Conservation (phyloP, 37 sponge, comb jelly and placozoan species). For the Hormiphora californensis region DNA sequence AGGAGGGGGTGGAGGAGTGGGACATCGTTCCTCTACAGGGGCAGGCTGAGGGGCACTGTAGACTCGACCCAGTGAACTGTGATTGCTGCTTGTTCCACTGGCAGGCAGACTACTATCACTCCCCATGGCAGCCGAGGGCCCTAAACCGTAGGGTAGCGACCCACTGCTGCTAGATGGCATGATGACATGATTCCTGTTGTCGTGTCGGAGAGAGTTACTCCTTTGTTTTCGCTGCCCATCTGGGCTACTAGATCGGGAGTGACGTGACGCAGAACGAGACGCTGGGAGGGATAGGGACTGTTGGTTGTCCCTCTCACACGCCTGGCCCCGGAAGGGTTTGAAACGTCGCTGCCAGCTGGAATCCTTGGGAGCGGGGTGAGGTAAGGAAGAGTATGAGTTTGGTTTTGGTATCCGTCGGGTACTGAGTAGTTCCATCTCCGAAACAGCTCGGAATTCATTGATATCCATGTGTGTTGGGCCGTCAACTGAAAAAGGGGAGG, state of each 20-base stretch:
- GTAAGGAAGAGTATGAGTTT: constrained; percentile 48
- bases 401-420: constrained; percentile 40
- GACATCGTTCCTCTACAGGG: too few relatives aligned
- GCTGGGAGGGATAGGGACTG: constrained; percentile 24
- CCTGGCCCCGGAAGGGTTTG: constrained; percentile 19
- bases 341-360: constrained; percentile 32
- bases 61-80: constrained; percentile 35
- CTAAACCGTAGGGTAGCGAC: neutral
- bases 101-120: constrained; percentile 44
- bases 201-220: constrained; percentile 45
- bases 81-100: constrained; percentile 14
- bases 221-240: neutral
- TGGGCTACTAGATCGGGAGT: constrained; percentile 46
- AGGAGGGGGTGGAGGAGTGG: too few relatives aligned
- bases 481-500: constrained; percentile 35
- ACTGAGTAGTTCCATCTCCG: constrained; percentile 21
- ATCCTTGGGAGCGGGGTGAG: constrained; percentile 13
- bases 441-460: constrained; percentile 38
- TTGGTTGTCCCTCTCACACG: neutral
- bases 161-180: constrained; percentile 8
- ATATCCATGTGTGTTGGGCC: constrained; percentile 52
- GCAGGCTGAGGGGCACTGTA: constrained; percentile 41
- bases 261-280: constrained; percentile 27
- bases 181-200: constrained; percentile 31
- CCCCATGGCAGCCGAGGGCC: neutral